Conservation (phyloP, 2,113 vertebrate species). For the Phalacrocorax pelagicus region DNA sequence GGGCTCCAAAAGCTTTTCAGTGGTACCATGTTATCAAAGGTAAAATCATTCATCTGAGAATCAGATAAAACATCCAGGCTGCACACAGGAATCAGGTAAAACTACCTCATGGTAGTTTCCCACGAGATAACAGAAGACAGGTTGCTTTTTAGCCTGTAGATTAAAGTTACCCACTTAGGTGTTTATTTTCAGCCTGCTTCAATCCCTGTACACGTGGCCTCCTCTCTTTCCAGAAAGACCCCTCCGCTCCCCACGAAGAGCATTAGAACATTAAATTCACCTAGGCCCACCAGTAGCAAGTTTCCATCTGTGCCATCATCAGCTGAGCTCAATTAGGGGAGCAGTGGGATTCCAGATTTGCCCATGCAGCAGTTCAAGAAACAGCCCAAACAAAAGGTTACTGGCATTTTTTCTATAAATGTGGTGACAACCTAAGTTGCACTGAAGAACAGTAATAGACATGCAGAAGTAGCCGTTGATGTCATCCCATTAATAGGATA, state of each 20-base stretch:
- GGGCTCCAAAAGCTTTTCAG: neutral
- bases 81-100: neutral
- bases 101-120: neutral
- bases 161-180: neutral
- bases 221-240: neutral
- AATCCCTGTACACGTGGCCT: neutral
- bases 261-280: neutral
- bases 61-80: neutral
- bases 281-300: fast-evolving
- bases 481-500: neutral
- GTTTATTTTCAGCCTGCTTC: neutral
- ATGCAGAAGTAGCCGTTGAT: neutral
- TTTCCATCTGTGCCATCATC: neutral
- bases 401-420: neutral
- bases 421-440: neutral
- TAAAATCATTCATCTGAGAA: neutral
- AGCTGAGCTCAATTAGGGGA: neutral
- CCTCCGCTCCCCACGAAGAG: neutral
- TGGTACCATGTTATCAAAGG: neutral
- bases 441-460: neutral
- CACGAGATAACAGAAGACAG: neutral
- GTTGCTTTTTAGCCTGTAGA: neutral
- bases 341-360: neutral
- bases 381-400: neutral
- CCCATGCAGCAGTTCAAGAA: neutral